phyloP scores from a whole-genome alignment of 2,797 vertebrate genomes.

The Molossus alvarezi region DNA sequence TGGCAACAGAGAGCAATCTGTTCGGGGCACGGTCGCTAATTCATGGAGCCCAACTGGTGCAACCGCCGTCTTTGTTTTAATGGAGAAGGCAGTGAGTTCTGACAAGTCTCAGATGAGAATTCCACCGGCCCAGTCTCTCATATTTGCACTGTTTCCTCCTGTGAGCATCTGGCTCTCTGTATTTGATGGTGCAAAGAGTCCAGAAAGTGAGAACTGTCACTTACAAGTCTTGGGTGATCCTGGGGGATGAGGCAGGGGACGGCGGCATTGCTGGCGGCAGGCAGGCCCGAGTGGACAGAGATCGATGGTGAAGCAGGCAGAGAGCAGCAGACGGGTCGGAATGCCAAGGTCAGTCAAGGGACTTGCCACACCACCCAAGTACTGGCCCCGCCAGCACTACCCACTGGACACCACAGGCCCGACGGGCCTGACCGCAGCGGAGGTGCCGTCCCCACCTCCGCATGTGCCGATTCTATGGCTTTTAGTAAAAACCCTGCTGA shows the following conservation, averaged over 20 bases:
- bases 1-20: background rate
- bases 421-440: accelerated
- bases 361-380: background rate
- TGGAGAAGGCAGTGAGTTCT: background rate
- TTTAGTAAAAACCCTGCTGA: background rate
- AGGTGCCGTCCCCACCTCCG: background rate
- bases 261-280: background rate
- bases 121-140: background rate
- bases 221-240: background rate
- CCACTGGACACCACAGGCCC: accelerated
- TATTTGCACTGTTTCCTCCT: background rate
- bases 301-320: background rate
- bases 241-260: too few species aligned
- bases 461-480: accelerated
- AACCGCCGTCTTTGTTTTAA: background rate
- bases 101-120: slow-evolving; percentile 9
- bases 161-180: background rate
- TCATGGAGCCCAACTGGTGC: background rate
- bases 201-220: background rate
- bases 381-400: background rate
- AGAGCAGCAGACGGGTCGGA: background rate
- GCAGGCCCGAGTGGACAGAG: background rate
- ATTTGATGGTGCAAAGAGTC: background rate
- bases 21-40: background rate
- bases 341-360: background rate